These are phyloP conservation scores for Ranitomeya variabilis DNA, from an alignment of 2,113 vertebrate species.

Conservation along the genomic window DNA sequence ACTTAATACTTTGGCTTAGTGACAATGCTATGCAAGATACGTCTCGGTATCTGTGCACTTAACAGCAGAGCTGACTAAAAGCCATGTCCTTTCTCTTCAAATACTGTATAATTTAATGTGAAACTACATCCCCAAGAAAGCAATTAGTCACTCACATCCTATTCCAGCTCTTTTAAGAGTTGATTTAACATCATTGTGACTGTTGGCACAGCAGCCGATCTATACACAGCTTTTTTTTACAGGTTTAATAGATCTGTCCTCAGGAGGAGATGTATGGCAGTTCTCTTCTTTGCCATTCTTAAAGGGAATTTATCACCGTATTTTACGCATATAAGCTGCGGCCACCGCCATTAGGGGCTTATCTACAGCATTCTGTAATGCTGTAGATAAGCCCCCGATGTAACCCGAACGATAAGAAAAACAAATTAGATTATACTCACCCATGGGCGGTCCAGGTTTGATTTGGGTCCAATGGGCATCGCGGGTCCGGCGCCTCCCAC, in stretches of 20 bases:
- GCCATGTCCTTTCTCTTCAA: conserved; percentile 28
- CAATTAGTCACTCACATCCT: conserved; percentile 36
- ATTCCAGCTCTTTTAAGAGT: conserved; percentile 20
- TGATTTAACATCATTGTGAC: conserved; percentile 20
- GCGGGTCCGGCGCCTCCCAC: no score
- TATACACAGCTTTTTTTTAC: neutral
- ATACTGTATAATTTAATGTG: conserved; percentile 37
- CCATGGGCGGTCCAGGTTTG: no score
- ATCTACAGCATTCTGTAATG: no score
- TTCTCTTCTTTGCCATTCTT: neutral
- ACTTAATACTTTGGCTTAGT: conserved; percentile 24
- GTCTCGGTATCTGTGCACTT: neutral
- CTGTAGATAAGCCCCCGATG: no score
- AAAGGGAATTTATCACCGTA: no score
- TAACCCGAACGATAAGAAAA: no score
- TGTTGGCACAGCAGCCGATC: conserved; percentile 6
- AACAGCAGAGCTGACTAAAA: neutral
- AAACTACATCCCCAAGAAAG: conserved; percentile 34
- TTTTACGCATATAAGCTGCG: no score
- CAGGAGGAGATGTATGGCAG: neutral
- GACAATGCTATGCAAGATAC: neutral
- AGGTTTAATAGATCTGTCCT: neutral
- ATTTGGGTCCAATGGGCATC: no score
- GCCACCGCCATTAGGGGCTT: no score
- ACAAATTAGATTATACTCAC: no score